Evolutionary conservation across 2,113 vertebrate genomes (phyloP).

Genomic region (Trichechus manatus): DNA sequence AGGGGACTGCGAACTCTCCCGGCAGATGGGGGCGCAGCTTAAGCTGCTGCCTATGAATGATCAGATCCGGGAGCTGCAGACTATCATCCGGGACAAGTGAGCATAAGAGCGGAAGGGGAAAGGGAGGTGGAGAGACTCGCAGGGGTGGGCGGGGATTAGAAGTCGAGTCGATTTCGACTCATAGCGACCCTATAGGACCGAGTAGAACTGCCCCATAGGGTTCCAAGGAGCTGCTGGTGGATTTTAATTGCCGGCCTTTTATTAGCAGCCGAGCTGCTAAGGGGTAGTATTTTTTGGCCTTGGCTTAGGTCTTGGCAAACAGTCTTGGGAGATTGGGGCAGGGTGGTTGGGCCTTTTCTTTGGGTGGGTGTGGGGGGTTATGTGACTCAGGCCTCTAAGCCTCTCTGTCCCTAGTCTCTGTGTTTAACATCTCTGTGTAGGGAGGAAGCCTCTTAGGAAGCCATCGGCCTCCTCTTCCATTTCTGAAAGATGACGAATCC

Average conservation of each 20-base stretch:
- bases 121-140: constrained; percentile 4
- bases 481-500: background rate
- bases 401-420: background rate
- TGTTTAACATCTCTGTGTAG: background rate
- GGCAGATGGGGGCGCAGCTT: constrained; percentile 89
- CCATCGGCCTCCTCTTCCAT: background rate
- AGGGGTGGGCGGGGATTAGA: background rate
- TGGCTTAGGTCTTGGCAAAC: background rate
- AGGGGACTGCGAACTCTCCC: constrained; percentile 68
- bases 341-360: background rate
- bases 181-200: no score
- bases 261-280: no score
- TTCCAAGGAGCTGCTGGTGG: no score
- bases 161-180: background rate
- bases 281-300: background rate
- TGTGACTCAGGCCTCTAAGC: background rate
- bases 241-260: no score
- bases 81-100: constrained; percentile 96
- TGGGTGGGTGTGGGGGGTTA: background rate
- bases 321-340: background rate
- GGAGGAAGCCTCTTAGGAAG: background rate
- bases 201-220: no score
- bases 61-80: constrained; percentile 96
- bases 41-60: constrained; percentile 96
- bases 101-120: constrained; percentile 62